These are phyloP conservation scores for Pempheris klunzingeri DNA, from an alignment of 2,797 vertebrate genomes.

Conservation along the genomic window DNA sequence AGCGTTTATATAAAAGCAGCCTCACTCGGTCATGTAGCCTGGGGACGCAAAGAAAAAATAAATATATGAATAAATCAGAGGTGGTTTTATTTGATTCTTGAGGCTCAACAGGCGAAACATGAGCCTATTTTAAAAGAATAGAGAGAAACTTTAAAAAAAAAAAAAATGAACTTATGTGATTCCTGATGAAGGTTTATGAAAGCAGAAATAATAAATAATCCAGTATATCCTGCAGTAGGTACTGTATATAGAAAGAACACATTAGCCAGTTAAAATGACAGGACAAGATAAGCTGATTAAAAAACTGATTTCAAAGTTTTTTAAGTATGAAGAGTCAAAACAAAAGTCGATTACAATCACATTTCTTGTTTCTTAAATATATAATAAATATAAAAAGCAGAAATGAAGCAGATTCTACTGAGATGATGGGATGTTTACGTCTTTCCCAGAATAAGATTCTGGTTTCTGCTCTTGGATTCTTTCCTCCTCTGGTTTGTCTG, in stretches of 20 bases:
- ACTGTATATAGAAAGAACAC: neutral
- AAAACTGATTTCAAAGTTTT: too few species aligned
- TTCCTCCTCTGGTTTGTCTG: too few species aligned
- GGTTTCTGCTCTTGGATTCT: too few species aligned
- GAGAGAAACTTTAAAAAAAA: neutral
- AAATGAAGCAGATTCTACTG: too few species aligned
- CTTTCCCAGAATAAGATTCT: too few species aligned
- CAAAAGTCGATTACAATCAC: neutral
- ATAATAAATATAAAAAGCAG: neutral
- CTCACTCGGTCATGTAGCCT: too few species aligned
- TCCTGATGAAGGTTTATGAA: neutral
- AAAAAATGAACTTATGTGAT: neutral
- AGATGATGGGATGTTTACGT: too few species aligned
- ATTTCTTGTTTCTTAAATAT: neutral
- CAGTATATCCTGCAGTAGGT: too few species aligned
- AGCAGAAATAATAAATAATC: neutral
- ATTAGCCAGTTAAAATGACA: too few species aligned
- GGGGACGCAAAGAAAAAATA: neutral
- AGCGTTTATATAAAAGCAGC: neutral
- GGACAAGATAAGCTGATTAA: too few species aligned
- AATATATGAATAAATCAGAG: conserved; percentile 11
- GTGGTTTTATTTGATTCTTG: neutral
- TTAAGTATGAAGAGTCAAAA: neutral
- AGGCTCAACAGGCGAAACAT: neutral
- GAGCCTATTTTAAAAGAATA: neutral